Conservation (phyloP, 2,113 vertebrate genomes). For the Microtus oregoni region DNA sequence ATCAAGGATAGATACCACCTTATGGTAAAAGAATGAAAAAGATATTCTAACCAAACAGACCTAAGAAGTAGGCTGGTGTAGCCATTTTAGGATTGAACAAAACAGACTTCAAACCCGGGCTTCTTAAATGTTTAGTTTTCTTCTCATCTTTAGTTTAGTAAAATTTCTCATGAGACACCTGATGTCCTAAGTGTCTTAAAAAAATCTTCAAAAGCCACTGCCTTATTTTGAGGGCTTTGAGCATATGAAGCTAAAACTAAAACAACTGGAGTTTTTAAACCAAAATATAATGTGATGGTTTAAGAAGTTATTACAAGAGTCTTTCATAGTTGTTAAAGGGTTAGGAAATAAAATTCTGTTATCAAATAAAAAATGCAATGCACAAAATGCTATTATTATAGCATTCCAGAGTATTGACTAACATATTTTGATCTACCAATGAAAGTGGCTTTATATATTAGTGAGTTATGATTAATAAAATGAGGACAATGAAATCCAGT, state of each 20-base stretch:
- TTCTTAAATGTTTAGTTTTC: neutral
- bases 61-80: neutral
- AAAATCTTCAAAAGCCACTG: neutral
- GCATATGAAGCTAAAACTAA: neutral
- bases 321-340: conserved; percentile 12
- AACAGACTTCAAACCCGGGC: neutral
- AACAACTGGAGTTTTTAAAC: neutral
- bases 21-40: neutral
- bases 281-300: neutral
- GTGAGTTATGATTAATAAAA: conserved; percentile 79
- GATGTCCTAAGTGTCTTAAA: conserved; percentile 2
- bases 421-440: conserved; percentile 69
- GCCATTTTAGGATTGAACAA: neutral
- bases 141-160: neutral
- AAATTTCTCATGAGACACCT: neutral
- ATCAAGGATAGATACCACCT: neutral
- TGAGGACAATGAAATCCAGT: conserved; percentile 80
- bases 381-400: conserved; percentile 40
- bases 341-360: neutral
- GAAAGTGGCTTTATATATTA: conserved; percentile 50
- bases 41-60: neutral
- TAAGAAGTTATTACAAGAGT: neutral
- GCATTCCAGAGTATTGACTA: conserved; percentile 48
- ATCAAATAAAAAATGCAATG: conserved; percentile 26
- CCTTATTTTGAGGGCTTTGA: neutral